Base-by-base conservation (phyloP, 2,113 vertebrate genomes). In the Anser brachyrhynchus region DNA sequence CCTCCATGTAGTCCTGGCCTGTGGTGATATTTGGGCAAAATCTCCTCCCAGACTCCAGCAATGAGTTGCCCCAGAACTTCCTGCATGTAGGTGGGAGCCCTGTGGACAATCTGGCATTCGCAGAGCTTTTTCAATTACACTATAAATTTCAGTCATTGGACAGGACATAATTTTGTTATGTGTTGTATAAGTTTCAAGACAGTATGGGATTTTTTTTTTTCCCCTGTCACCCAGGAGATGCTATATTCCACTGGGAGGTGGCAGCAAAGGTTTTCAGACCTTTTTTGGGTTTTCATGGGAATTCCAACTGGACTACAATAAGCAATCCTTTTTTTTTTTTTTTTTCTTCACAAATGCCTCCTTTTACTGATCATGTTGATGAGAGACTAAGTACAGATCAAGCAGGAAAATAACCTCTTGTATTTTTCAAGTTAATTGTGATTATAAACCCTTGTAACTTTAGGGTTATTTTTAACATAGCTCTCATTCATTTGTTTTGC, bases 21-120 rank as follows among this genome's bases (percentile, higher is more conserved):
- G 29, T 22, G 33, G 20, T 33, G 29, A 23, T 67, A 23, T 17
- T 43, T 44, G 28, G 39, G 39, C 12, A 43, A 31, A 43, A 31
- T 14, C 17, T 65, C 37, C 39, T 62, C 61, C 23, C 12, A 9
- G 9, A 0, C 43, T 41, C 14, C 13, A 57, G 41, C 41, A 8
- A 1, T 23, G 5, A 10, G 29, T 41, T 88, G 20, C 31, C 49
- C 21, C 7, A 25, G 49, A 22, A 6, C 21, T 51, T 55, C 15
- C 11, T 65, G n/a, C 80, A 80, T 13, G 10, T 17, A 65, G 18
- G 9, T 23, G 33, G 28, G 44, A 75, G 25, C 13, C 28, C 61
- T 0, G 0, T 57, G 21, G 77, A 17, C 5, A 51, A 2, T 39
- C 46, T 69, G 31, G 10, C 0, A 0, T 35, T 43, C 59, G 18